A percentile compares a stretch with the other conserved stretches of the same genome.
Conservation (phyloP, 1,140 invertebrate species). For the Polyergus mexicanus region DNA sequence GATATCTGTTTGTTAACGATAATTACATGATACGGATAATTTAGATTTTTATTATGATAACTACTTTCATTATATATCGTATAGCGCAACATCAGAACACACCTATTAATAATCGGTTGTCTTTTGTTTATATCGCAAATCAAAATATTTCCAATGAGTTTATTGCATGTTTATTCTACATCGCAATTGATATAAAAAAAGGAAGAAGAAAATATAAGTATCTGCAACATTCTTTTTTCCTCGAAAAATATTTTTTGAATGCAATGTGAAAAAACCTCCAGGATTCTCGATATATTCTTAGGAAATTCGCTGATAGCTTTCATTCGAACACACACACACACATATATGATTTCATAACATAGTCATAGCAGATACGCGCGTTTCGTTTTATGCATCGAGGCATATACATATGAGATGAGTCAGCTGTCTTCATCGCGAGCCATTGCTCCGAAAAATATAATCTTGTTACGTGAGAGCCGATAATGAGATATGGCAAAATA, state of each 20-base stretch:
- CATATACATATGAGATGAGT: conserved; percentile 30
- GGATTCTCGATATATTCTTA: neutral
- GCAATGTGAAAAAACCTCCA: neutral
- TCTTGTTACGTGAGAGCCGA: conserved; percentile 18
- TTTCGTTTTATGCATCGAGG: conserved; percentile 48
- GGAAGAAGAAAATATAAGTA: neutral
- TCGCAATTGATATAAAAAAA: neutral
- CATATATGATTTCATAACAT: conserved; percentile 21
- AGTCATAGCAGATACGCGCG: conserved; percentile 11
- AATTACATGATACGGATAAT: neutral
- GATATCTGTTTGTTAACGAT: conserved; percentile 31
- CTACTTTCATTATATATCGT: neutral
- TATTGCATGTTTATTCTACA: neutral
- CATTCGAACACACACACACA: neutral
- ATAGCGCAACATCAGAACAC: neutral
- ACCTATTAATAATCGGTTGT: conserved; percentile 3
- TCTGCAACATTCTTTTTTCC: neutral
- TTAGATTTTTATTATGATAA: conserved; percentile 21
- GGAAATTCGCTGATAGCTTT: conserved; percentile 21
- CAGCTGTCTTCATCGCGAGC: conserved; percentile 23
- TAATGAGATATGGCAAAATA: neutral
- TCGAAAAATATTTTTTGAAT: neutral
- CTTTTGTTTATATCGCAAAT: neutral
- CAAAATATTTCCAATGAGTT: neutral
- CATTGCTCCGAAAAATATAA: conserved; percentile 31